phyloP scores from a whole-genome alignment of 2,888 invertebrate species.

The Molorchus minor region DNA sequence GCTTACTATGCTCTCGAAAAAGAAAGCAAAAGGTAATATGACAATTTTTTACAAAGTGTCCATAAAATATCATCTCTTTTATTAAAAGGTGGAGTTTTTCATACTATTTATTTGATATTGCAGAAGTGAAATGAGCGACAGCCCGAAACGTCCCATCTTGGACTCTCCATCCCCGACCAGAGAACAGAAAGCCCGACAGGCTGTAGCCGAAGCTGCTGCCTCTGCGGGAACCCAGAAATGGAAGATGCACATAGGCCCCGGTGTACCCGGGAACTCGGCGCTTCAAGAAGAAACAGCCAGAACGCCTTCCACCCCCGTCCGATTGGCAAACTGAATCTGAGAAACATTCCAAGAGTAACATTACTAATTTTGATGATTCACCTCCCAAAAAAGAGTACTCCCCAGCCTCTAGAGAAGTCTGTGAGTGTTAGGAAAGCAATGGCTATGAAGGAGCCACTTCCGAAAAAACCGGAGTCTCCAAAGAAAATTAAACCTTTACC shows the following conservation, averaged over 20 bases:
- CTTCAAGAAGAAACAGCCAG: slow-evolving; percentile 71
- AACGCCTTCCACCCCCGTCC: slow-evolving; percentile 51
- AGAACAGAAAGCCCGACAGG: slow-evolving; percentile 64
- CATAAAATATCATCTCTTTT: slow-evolving; percentile 45
- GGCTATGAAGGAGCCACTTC: slow-evolving; percentile 71
- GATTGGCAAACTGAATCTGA: slow-evolving; percentile 65
- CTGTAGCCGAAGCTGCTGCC: slow-evolving; percentile 63
- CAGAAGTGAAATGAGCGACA: slow-evolving; percentile 57
- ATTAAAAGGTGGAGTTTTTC: background rate
- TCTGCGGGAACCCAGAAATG: slow-evolving; percentile 69
- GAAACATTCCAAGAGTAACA: slow-evolving; percentile 63
- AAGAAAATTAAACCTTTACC: slow-evolving; percentile 44
- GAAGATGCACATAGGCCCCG: slow-evolving; percentile 76
- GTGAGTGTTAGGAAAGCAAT: slow-evolving; percentile 70
- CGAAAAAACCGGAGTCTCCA: slow-evolving; percentile 55
- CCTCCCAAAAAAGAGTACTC: slow-evolving; percentile 55
- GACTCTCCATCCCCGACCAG: slow-evolving; percentile 63
- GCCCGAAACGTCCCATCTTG: slow-evolving; percentile 53
- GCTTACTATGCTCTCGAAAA: slow-evolving; percentile 84
- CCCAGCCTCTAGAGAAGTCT: slow-evolving; percentile 64
- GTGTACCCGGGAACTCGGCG: slow-evolving; percentile 64
- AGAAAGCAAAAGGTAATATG: slow-evolving; percentile 69
- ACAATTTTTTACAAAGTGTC: too few species aligned
- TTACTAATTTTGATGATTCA: slow-evolving; percentile 36
- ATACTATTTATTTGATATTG: slow-evolving; percentile 18